Conservation (phyloP, 1,140 invertebrate genomes). For the Druon quercuslanigerum region DNA sequence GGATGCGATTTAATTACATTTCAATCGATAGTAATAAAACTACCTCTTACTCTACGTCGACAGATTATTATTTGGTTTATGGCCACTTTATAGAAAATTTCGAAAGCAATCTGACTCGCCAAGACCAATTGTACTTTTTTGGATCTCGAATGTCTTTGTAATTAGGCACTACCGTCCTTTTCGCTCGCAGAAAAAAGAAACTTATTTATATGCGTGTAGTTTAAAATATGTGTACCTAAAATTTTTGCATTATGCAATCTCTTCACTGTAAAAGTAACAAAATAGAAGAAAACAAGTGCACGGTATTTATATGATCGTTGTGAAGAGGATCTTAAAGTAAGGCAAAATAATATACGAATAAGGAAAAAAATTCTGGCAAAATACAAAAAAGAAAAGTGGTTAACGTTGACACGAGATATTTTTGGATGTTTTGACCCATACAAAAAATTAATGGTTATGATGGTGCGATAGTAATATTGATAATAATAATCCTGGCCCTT, state of each 20-base stretch:
- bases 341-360: constrained; percentile 5
- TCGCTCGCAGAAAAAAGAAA: constrained; percentile 32
- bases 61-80: neutral
- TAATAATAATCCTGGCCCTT: neutral
- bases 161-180: constrained; percentile 57
- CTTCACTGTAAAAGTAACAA: constrained; percentile 1
- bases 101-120: neutral
- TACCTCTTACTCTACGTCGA: constrained; percentile 9
- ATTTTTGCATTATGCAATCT: constrained; percentile 1
- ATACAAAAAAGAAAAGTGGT: neutral
- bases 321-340: constrained; percentile 3
- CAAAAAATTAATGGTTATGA: constrained; percentile 43
- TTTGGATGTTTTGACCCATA: constrained; percentile 64
- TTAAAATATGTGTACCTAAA: constrained; percentile 4
- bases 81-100: neutral
- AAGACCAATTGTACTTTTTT: constrained; percentile 31
- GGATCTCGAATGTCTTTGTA: constrained; percentile 45
- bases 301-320: constrained; percentile 31
- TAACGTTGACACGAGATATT: constrained; percentile 57
- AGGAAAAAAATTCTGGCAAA: neutral
- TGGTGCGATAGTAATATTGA: constrained; percentile 43
- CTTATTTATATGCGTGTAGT: constrained; percentile 32
- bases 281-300: neutral
- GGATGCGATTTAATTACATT: neutral
- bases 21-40: constrained; percentile 12